Conservation (phyloP, 2,797 vertebrate species). For the Notamacropus eugenii region DNA sequence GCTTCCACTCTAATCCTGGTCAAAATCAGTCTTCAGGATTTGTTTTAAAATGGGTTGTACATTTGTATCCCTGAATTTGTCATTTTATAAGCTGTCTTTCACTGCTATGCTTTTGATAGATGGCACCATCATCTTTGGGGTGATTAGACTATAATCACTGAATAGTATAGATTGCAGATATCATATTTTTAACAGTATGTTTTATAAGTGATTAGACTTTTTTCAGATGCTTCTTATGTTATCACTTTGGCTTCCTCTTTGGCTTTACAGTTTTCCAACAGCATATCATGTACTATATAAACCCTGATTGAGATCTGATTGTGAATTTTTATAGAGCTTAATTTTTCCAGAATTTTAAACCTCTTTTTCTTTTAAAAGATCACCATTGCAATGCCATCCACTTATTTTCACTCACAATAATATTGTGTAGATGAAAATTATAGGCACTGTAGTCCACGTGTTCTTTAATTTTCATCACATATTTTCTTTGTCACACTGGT, state of each 20-base stretch:
- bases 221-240: neutral
- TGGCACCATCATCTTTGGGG: neutral
- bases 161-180: neutral
- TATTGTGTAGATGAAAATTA: neutral
- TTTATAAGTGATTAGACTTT: neutral
- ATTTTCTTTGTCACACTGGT: neutral
- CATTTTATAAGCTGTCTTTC: neutral
- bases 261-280: neutral
- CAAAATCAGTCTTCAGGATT: neutral
- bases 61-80: neutral
- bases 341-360: neutral
- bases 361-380: neutral
- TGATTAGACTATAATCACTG: neutral
- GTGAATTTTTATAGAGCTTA: neutral
- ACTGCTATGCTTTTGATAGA: neutral
- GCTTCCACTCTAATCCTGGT: neutral
- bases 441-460: neutral
- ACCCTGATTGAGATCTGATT: neutral
- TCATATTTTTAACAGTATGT: neutral
- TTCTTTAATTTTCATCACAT: neutral
- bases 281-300: neutral
- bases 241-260: slow-evolving; percentile 15
- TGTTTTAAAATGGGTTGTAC: neutral
- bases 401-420: neutral
- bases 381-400: neutral